Evolutionary conservation across 2,888 invertebrate species (phyloP), one percentile per base, ranked within the genome.

Genomic region (Mythimna pallens): DNA sequence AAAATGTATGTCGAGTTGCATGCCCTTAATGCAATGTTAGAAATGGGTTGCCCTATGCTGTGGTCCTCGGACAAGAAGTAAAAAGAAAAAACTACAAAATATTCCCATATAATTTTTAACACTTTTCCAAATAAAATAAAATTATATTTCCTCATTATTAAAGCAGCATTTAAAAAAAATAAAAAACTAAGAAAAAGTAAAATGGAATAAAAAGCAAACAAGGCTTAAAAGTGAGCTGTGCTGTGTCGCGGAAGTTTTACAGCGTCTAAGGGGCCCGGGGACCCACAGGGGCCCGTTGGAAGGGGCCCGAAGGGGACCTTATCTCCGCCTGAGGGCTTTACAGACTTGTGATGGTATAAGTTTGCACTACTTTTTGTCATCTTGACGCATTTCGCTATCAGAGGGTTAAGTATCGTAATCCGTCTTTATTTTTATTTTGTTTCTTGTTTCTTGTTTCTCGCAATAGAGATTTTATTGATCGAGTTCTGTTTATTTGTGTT

Each of bases 271-370:
- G 40, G 50, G 30, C 55, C 50, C 5, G 3, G 58, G 17, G 36
- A 50, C 40, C 36, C 34, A n/a, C 14, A 12, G 52, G 62, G 30
- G 25, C 14, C 17, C 14, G 22, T 57, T 9, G 10, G 36, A 36
- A 12, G 34, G 36, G 34, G 36, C n/a, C n/a, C 59, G 34, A 9
- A 47, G 17, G 59, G 50, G 50, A 55, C 61, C 72, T 78, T 84
- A 84, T 81, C 82, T 78, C 40, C 30, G 61, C 82, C 68, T 36
- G 67, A 78, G 40, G 73, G 73, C 72, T 84, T 78, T 65, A 61
- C 78, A 74, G 74, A 72, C 70, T 73, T 65, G 58, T 70, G 58
- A 70, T 52, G 57, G 20, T 40, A 65, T 72, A 81, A 84, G 64
- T 81, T 71, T 66, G 57, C 62, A 72, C 64, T 76, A 69, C 64